A percentile compares a stretch with the other conserved stretches of the same genome.
Evolutionary conservation across 1,140 invertebrate species (phyloP).

Genomic region (Akabosia matsudoensis): DNA sequence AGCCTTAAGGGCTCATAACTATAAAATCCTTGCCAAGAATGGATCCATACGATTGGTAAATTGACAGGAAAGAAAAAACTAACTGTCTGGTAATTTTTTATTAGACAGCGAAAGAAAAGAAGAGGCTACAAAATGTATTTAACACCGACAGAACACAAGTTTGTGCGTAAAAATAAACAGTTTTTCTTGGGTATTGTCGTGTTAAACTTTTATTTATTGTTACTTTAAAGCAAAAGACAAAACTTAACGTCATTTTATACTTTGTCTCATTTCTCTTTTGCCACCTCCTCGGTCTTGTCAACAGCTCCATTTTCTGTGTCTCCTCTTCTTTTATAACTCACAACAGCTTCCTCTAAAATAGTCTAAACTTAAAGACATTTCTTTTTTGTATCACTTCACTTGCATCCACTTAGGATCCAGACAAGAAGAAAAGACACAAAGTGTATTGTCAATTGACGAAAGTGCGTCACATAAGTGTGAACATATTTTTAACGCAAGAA

Average conservation of each 20-base stretch:
- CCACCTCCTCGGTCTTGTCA: neutral
- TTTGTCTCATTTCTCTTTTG: neutral
- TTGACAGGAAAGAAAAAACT: neutral
- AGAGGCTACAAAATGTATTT: too few species aligned
- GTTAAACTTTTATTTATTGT: slow-evolving; percentile 13
- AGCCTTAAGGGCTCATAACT: slow-evolving; percentile 6
- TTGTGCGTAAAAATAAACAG: too few species aligned
- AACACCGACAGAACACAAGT: too few species aligned
- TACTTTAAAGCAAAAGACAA: slow-evolving; percentile 2
- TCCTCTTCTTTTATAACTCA: neutral
- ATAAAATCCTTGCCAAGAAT: neutral
- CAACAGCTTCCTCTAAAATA: too few species aligned
- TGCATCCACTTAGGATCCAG: neutral
- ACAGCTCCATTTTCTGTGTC: neutral
- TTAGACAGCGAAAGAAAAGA: too few species aligned
- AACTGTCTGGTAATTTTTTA: too few species aligned
- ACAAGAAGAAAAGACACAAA: neutral
- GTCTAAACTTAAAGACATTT: too few species aligned
- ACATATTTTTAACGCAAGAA: too few species aligned
- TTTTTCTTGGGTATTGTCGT: neutral
- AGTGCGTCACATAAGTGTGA: neutral
- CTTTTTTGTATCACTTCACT: too few species aligned
- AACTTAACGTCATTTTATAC: slow-evolving; percentile 1
- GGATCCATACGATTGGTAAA: neutral
- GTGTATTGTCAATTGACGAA: neutral